A percentile compares a stretch with the other conserved stretches of the same genome.
These are phyloP conservation scores for Paramormyrops hopkinsi DNA, from an alignment of 2,797 vertebrate species.

Conservation along the genomic window DNA sequence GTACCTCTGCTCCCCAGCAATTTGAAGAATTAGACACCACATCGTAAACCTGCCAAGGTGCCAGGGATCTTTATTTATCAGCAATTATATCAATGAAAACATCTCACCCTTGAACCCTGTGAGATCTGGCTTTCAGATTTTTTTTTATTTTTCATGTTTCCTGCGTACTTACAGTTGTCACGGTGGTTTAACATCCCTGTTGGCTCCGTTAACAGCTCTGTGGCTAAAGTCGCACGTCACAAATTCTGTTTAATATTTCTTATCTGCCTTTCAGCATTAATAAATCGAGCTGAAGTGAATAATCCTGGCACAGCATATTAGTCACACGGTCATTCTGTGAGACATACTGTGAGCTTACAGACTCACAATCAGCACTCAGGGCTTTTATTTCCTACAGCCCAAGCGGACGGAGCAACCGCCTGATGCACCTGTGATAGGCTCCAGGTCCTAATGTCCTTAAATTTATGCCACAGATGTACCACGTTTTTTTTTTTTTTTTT, in stretches of 20 bases:
- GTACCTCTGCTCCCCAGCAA: neutral
- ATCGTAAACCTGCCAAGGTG: conserved; percentile 21
- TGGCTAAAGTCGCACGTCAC: neutral
- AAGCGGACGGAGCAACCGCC: neutral
- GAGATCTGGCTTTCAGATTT: neutral
- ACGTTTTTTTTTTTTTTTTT: neutral
- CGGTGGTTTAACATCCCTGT: conserved; percentile 7
- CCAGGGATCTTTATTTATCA: conserved; percentile 11
- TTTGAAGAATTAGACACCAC: conserved; percentile 17
- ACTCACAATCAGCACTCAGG: neutral
- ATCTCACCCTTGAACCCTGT: conserved; percentile 14
- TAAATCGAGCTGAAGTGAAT: neutral
- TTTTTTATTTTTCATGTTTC: neutral
- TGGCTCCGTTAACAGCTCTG: neutral
- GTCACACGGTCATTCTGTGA: conserved; percentile 14
- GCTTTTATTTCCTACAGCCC: neutral
- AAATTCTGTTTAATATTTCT: conserved; percentile 12
- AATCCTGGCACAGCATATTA: conserved; percentile 14
- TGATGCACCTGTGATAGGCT: neutral
- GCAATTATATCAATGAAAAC: conserved; percentile 22
- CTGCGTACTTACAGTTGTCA: neutral
- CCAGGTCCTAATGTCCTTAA: neutral
- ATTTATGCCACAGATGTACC: neutral
- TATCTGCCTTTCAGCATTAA: neutral
- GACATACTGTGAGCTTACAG: neutral